A percentile compares a stretch with the other conserved stretches of the same genome.
phyloP scores from a whole-genome alignment of 1,140 invertebrate genomes.

The Scaptomyza pallida region DNA sequence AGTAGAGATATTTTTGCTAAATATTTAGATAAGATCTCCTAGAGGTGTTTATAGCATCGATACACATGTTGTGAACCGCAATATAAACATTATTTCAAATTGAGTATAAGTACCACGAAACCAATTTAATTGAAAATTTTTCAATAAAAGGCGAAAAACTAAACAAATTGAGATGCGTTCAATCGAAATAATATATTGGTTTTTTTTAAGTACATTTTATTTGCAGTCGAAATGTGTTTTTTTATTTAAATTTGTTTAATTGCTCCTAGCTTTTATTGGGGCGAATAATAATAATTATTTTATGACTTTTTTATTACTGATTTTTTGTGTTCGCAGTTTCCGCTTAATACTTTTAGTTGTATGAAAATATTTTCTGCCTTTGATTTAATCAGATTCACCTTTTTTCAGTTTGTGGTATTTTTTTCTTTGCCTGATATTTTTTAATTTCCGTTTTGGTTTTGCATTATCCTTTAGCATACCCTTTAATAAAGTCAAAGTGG shows the following conservation, averaged over 20 bases:
- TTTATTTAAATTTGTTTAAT: neutral
- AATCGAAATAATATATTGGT: conserved; percentile 31
- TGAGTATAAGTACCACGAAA: conserved; percentile 34
- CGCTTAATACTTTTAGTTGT: neutral
- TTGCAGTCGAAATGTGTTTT: neutral
- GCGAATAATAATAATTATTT: conserved; percentile 1
- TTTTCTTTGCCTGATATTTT: neutral
- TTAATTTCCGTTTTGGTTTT: neutral
- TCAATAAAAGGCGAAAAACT: conserved; percentile 10
- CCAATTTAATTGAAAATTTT: conserved; percentile 39
- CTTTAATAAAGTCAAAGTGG: neutral
- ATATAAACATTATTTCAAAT: conserved; percentile 32
- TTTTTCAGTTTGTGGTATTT: neutral
- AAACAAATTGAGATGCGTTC: neutral
- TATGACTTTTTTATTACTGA: neutral
- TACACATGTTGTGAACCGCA: conserved; percentile 2
- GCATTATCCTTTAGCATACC: neutral
- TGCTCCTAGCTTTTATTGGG: neutral
- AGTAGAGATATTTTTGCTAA: conserved; percentile 19
- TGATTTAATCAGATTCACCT: neutral
- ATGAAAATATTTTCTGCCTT: neutral
- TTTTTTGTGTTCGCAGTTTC: no score
- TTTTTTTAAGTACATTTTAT: conserved; percentile 4
- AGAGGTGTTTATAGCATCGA: conserved; percentile 21
- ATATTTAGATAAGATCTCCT: conserved; percentile 39